Percentiles rank a stretch among this genome's conserved stretches.
Conservation (phyloP, 2,888 invertebrate species). For the Lucinisca nassula region DNA sequence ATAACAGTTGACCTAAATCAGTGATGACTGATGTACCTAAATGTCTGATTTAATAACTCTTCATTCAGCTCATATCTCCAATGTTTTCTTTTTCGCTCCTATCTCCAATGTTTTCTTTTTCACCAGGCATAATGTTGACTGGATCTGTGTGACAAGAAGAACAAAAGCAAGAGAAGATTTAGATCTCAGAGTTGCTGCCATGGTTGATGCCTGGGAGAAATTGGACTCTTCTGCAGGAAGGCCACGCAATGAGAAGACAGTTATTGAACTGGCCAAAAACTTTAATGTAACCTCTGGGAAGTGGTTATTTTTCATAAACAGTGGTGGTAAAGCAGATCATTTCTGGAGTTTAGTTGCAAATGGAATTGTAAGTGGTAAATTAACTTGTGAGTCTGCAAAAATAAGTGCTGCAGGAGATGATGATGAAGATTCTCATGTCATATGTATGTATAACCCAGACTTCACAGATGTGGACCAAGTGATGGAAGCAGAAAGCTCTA, state of each 20-base stretch:
- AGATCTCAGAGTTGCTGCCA: conserved; percentile 25
- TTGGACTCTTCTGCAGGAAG: conserved; percentile 38
- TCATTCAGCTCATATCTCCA: no score
- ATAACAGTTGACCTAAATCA: no score
- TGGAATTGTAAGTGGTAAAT: conserved; percentile 45
- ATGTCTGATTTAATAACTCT: no score
- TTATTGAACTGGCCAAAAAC: conserved; percentile 67
- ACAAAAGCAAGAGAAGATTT: neutral
- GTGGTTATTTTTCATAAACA: conserved; percentile 68
- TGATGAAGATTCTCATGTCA: conserved; percentile 54
- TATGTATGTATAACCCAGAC: conserved; percentile 72
- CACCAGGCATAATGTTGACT: conserved; percentile 37
- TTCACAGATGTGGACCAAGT: conserved; percentile 69
- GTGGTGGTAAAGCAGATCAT: conserved; percentile 70
- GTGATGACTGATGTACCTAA: no score
- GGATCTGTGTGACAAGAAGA: conserved; percentile 36
- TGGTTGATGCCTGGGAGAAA: conserved; percentile 62
- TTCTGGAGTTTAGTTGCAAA: conserved; percentile 70
- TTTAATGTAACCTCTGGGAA: conserved; percentile 65
- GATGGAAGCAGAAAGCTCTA: conserved; percentile 53
- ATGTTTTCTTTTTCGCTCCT: no score
- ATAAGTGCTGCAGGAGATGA: conserved; percentile 38
- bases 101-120: neutral
- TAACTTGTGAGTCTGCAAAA: conserved; percentile 54
- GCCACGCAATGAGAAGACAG: conserved; percentile 46